phyloP scores from a whole-genome alignment of 2,797 vertebrate genomes.

The Ptychobarbus kaznakovi region DNA sequence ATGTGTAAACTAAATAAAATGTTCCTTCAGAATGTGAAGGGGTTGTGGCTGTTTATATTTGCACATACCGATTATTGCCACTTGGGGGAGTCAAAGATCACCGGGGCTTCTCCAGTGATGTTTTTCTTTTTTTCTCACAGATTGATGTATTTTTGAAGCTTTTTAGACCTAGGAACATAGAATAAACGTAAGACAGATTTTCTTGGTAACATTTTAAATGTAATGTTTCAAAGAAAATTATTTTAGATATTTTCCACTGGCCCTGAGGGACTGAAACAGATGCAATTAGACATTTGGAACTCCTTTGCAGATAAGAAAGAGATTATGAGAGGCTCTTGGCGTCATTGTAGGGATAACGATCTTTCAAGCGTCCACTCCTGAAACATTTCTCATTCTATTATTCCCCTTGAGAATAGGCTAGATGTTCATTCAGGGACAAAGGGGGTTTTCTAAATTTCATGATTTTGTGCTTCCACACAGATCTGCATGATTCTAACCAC shows the following conservation, averaged over 20 bases:
- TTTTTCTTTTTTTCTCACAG: neutral
- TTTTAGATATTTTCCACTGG: neutral
- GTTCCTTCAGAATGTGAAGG: constrained; percentile 19
- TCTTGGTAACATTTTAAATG: neutral
- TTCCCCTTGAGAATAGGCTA: neutral
- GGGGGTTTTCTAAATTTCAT: neutral
- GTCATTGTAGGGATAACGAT: constrained; percentile 17
- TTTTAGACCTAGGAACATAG: neutral
- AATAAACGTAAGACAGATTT: neutral
- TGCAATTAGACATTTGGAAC: neutral
- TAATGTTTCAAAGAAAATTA: neutral
- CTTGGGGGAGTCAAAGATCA: constrained; percentile 59
- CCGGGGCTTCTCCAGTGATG: neutral
- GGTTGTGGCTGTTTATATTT: constrained; percentile 21
- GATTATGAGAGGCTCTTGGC: neutral
- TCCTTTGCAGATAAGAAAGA: neutral
- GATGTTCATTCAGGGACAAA: neutral
- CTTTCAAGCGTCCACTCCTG: neutral
- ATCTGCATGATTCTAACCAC: neutral
- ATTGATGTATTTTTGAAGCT: neutral
- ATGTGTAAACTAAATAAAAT: constrained; percentile 61
- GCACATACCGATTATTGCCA: constrained; percentile 46
- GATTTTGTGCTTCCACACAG: neutral
- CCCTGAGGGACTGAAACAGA: neutral
- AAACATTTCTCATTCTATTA: neutral